Percentiles rank a stretch among this genome's conserved stretches.
These are phyloP conservation scores for Tringa solitaria DNA, from an alignment of 2,113 vertebrate species.

Conservation along the genomic window DNA sequence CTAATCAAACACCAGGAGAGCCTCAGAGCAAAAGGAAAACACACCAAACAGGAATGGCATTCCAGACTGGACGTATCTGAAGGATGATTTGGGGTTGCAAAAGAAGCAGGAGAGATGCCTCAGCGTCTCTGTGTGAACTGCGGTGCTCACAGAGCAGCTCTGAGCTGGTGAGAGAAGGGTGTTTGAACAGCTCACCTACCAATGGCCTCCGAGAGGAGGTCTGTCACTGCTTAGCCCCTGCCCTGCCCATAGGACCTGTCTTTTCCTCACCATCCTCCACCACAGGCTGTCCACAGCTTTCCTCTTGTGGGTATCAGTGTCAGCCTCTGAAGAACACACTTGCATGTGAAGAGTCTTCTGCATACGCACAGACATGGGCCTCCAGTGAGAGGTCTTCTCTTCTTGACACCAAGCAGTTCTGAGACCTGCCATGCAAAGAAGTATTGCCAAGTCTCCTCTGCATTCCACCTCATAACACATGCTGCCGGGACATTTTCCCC, in stretches of 20 bases:
- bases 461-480: rapidly evolving
- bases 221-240: background rate
- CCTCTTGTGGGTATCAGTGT: background rate
- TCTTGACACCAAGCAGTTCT: background rate
- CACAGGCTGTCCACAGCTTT: background rate
- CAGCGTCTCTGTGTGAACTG: background rate
- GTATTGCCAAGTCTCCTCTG: background rate
- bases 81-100: background rate
- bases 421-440: background rate
- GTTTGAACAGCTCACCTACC: background rate
- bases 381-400: background rate
- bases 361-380: rapidly evolving
- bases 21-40: background rate
- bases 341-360: background rate
- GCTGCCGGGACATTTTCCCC: background rate
- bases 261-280: background rate
- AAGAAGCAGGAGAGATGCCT: background rate
- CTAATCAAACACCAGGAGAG: background rate
- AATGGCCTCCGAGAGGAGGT: background rate
- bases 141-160: background rate
- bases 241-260: background rate
- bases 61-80: background rate
- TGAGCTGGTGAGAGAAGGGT: background rate
- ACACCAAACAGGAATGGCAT: background rate
- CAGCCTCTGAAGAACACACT: background rate